Conservation (phyloP, 2,888 invertebrate genomes). For the Pecten maximus region DNA sequence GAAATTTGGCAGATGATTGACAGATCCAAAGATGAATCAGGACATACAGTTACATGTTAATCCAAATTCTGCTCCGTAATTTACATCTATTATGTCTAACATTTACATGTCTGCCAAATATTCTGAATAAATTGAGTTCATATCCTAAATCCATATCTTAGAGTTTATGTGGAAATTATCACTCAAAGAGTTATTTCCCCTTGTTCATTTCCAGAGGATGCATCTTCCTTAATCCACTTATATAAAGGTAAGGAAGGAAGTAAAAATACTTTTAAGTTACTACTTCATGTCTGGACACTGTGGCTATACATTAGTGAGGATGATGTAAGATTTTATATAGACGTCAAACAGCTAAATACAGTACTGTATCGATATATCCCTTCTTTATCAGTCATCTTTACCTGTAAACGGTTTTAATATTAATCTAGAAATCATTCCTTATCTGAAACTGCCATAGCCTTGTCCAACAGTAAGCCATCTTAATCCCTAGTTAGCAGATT, state of each 20-base stretch:
- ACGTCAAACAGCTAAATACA: neutral
- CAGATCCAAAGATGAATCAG: neutral
- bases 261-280: too few species aligned
- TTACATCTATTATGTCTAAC: too few species aligned
- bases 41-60: neutral
- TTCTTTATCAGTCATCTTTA: neutral
- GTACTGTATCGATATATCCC: neutral
- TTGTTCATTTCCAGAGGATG: neutral
- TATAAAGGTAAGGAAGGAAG: too few species aligned
- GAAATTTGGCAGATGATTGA: neutral
- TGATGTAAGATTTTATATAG: neutral
- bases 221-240: too few species aligned
- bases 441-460: neutral
- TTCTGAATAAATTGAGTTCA: neutral
- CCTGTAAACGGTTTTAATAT: neutral
- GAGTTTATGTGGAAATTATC: neutral
- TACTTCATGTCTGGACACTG: neutral
- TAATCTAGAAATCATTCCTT: slow-evolving; percentile 13
- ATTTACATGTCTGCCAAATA: neutral
- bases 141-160: neutral
- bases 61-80: neutral
- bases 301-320: neutral
- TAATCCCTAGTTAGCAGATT: neutral
- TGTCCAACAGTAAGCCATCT: neutral
- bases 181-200: neutral